A percentile compares a stretch with the other conserved stretches of the same genome.
phyloP scores from a whole-genome alignment of 53 echinoderm and acorn worm species.

The Echinarachnius parma region DNA sequence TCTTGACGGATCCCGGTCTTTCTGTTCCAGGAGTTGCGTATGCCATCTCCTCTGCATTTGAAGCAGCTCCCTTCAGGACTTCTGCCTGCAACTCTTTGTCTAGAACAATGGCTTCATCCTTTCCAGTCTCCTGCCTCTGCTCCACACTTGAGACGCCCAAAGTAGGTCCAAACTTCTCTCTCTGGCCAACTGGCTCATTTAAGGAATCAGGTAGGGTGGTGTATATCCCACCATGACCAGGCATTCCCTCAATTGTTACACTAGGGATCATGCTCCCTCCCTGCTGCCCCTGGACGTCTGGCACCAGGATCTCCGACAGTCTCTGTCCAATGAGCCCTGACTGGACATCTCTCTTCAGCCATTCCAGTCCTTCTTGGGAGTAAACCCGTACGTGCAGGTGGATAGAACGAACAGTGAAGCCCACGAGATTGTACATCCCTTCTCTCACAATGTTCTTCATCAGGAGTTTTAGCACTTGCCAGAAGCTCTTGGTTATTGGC shows the following conservation, averaged over 20 bases:
- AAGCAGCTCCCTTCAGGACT: too few relatives aligned
- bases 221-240: not conserved
- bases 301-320: slow-evolving; percentile 7
- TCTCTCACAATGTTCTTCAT: slow-evolving; percentile 10
- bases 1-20: too few relatives aligned
- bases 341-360: slow-evolving; percentile 3
- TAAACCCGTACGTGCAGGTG: slow-evolving; percentile 24
- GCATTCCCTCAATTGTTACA: not conserved
- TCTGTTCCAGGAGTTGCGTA: too few relatives aligned
- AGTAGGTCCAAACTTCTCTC: too few relatives aligned
- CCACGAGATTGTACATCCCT: slow-evolving; percentile 9
- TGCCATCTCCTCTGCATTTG: too few relatives aligned
- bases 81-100: too few relatives aligned
- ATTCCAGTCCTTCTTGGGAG: not conserved
- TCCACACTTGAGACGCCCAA: too few relatives aligned
- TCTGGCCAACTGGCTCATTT: too few relatives aligned
- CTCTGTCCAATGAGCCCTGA: slow-evolving; percentile 9
- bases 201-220: not conserved
- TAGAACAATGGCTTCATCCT: too few relatives aligned
- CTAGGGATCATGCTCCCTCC: not conserved
- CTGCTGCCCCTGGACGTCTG: not conserved
- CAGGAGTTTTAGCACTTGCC: not conserved
- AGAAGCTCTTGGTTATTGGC: not conserved
- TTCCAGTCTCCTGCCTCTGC: too few relatives aligned
- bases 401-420: slow-evolving; percentile 10